Evolutionary conservation across 2,113 vertebrate genomes (phyloP).

Genomic region (Oryzias woworae): DNA sequence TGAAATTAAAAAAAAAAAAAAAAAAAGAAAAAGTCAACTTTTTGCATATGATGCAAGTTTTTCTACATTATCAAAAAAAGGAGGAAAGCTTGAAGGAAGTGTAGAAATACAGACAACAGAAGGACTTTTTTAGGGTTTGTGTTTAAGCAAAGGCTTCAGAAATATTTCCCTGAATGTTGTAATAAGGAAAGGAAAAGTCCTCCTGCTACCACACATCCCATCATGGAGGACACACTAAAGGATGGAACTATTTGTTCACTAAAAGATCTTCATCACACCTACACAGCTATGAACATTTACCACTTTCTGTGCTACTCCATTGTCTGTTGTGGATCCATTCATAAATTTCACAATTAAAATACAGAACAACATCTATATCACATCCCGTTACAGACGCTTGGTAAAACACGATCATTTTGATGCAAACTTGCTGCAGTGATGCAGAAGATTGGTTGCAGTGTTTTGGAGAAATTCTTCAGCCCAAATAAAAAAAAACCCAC

Average conservation of each 20-base stretch:
- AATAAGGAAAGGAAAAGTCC: constrained; percentile 17
- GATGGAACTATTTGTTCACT: constrained; percentile 24
- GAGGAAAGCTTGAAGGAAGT: not conserved
- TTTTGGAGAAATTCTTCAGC: constrained; percentile 25
- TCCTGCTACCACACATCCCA: constrained; percentile 12
- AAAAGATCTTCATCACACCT: constrained; percentile 8
- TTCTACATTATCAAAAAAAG: not conserved
- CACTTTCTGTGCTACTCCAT: not conserved
- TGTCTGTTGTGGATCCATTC: constrained; percentile 11
- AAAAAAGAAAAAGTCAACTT: not conserved
- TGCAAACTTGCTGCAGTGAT: constrained; percentile 58
- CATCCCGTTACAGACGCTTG: not conserved
- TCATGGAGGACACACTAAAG: constrained; percentile 21
- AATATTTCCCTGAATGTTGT: constrained; percentile 17
- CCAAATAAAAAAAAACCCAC: not conserved
- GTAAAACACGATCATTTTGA: constrained; percentile 17
- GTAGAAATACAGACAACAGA: not conserved
- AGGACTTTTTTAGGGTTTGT: constrained; percentile 12
- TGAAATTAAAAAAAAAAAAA: not conserved
- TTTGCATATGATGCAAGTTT: not conserved
- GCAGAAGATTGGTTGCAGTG: constrained; percentile 30
- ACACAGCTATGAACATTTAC: constrained; percentile 16
- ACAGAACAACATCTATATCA: constrained; percentile 15
- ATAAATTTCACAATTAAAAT: constrained; percentile 10
- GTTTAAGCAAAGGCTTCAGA: constrained; percentile 27